These are phyloP conservation scores for Periplaneta americana DNA, from an alignment of 1,140 invertebrate species.

Conservation along the genomic window DNA sequence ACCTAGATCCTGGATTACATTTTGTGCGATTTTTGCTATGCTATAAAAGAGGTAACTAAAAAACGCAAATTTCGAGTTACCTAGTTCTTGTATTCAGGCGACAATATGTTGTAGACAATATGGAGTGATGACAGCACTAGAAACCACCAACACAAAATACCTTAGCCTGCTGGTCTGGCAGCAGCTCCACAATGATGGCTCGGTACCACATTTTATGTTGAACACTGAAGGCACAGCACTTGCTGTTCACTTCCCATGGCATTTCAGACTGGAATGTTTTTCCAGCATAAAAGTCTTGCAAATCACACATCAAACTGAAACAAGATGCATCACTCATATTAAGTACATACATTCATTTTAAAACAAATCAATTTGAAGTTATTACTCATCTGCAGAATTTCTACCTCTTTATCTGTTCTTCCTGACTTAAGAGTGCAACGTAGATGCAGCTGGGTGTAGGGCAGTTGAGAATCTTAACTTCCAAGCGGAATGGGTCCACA, in stretches of 20 bases:
- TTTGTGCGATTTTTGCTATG: no score
- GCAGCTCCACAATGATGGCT: constrained; percentile 40
- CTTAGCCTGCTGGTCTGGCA: constrained; percentile 17
- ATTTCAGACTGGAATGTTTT: constrained; percentile 26
- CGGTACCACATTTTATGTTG: constrained; percentile 45
- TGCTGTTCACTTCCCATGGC: constrained; percentile 37
- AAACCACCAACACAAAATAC: no score
- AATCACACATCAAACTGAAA: constrained; percentile 32
- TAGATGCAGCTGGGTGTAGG: background rate
- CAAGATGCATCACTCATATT: no score
- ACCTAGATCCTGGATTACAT: no score
- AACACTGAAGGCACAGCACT: constrained; percentile 40
- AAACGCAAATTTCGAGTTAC: no score
- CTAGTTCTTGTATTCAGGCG: no score
- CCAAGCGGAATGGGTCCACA: background rate
- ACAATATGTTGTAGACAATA: no score
- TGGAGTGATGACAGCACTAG: no score
- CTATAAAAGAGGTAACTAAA: no score
- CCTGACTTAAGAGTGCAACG: background rate
- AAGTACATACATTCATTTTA: no score
- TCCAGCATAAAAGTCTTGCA: constrained; percentile 44
- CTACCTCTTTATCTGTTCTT: background rate
- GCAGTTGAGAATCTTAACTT: background rate
- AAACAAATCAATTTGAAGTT: no score
- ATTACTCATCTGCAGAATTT: background rate